Base-by-base conservation (phyloP, 2,113 vertebrate species). In the Charina bottae region DNA sequence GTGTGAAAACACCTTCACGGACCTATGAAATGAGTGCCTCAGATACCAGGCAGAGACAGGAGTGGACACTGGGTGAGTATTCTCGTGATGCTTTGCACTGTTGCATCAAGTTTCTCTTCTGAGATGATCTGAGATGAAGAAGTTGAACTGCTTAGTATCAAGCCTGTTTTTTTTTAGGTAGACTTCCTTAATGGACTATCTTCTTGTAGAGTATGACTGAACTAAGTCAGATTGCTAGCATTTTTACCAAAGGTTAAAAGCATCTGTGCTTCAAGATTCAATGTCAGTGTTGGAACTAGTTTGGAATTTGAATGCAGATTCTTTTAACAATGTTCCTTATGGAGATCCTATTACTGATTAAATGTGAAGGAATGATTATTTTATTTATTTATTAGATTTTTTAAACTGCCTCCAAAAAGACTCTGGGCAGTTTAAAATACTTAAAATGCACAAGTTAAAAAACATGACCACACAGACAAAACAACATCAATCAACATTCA, bases 21-120 rank as follows among this genome's bases (percentile, higher is more conserved):
- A 99, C 98, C 0, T 99, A 99, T 2, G 99, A 99, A 97, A 99
- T 99, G 98, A 99, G 99, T 0, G 99, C 99, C 78, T 98, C 99
- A 0, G 99, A 99, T 97, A 99, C 98, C 58, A 99, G 98, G 94
- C 99, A 99, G 95, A 98, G 98, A 92, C 99, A 99, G 95, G 99
- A 99, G 93, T 99, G 99, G 99, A 99, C 98, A 0, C 95, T 99
- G 87, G 99, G 99, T 99, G 95, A 0, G 94, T 94, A 90, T 42
- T 6, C 1, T 72, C 53, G 1, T 1, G 56, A 42, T 24, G 56
- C 54, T 87, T 42, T 19, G 1, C 0, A 0, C 12, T 86, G 68
- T 12, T 83, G 37, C 88, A 24, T 9, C 3, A 15, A 11, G 7
- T 8, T 88, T 60, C 8, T 37, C 11, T 54, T 46, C 56, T 42